These are phyloP conservation scores for Gnathonemus echidnorhynchus DNA, from an alignment of 2,113 vertebrate genomes.

Conservation along the genomic window DNA sequence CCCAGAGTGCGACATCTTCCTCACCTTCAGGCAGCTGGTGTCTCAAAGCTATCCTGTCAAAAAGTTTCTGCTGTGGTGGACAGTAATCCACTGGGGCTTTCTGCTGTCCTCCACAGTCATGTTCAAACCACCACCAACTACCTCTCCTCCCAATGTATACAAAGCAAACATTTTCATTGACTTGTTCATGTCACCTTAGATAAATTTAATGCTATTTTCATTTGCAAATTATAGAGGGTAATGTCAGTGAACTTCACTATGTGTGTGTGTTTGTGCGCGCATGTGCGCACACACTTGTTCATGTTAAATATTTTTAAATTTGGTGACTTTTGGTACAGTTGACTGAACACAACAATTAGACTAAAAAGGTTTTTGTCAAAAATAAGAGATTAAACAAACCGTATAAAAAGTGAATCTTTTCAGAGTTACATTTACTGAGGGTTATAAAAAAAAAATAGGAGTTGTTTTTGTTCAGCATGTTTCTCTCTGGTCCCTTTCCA, in stretches of 20 bases:
- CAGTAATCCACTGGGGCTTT: not conserved
- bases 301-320: not conserved
- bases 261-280: not conserved
- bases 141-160: not conserved
- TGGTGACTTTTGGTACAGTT: not conserved
- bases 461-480: not conserved
- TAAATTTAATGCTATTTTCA: not conserved
- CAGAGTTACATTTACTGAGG: constrained; percentile 1
- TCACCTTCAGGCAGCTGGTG: not conserved
- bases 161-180: not conserved
- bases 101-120: not conserved
- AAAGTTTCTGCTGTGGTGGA: not conserved
- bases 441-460: too few relatives aligned
- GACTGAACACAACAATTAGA: not conserved
- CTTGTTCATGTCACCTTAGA: not conserved
- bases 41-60: not conserved
- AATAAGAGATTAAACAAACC: not conserved
- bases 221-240: not conserved
- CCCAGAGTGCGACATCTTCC: not conserved
- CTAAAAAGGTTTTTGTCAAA: not conserved
- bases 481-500: not conserved
- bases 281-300: not conserved
- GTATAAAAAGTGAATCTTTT: not conserved
- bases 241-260: not conserved
- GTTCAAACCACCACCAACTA: not conserved